Evolutionary conservation across 2,888 invertebrate genomes (phyloP).

Genomic region (Drosophila mettleri): DNA sequence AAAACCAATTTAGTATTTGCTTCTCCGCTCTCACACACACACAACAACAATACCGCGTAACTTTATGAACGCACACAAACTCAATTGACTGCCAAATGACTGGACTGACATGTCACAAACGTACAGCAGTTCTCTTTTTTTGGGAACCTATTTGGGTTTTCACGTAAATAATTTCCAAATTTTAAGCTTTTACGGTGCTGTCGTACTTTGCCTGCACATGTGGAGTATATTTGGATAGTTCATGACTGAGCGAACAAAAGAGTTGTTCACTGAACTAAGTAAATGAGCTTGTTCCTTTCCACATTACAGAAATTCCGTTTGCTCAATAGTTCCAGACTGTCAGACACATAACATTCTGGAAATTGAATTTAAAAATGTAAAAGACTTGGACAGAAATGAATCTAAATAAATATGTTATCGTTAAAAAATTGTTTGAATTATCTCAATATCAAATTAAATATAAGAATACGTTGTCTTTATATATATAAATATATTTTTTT

Average conservation of each 20-base stretch:
- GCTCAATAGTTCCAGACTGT: background rate
- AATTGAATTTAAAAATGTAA: background rate
- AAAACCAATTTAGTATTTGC: constrained; percentile 58
- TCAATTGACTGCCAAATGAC: constrained; percentile 27
- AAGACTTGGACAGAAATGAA: background rate
- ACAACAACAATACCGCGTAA: constrained; percentile 43
- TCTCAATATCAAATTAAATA: background rate
- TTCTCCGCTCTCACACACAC: constrained; percentile 37
- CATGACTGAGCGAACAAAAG: constrained; percentile 30
- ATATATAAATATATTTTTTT: background rate
- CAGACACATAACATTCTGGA: background rate
- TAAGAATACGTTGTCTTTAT: too few relatives aligned
- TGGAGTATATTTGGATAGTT: constrained; percentile 49
- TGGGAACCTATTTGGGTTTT: constrained; percentile 25
- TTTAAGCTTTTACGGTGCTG: constrained; percentile 50
- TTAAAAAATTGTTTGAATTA: background rate
- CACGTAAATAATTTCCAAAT: constrained; percentile 49
- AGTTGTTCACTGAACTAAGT: constrained; percentile 35
- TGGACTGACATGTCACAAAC: constrained; percentile 22
- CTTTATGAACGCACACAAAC: constrained; percentile 38
- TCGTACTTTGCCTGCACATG: constrained; percentile 56
- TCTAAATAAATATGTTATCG: background rate
- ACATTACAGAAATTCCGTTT: constrained; percentile 7
- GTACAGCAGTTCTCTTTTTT: constrained; percentile 15
- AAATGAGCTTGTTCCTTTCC: constrained; percentile 32